Base-by-base conservation (phyloP, 2,113 vertebrate species). In the Podilymbus podiceps region DNA sequence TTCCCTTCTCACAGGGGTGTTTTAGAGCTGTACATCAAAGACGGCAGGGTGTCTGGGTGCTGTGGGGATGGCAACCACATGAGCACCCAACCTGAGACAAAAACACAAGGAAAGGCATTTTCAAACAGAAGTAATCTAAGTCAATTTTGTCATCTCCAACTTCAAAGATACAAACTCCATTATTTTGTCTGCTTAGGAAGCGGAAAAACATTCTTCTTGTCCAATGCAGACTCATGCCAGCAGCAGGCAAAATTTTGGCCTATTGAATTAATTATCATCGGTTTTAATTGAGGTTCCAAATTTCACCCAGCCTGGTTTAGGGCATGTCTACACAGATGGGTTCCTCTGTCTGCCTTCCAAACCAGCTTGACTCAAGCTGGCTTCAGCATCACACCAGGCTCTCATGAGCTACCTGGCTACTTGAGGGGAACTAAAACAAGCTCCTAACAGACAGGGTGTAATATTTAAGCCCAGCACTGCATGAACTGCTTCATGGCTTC, bases 271-370 rank as follows among this genome's bases (percentile, higher is more conserved):
- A 91, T 94, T 91, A 95, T 69, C 74, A 85, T 55, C 2, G 0
- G 50, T 91, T 93, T 96, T 91, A 94, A 96, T 80, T 85, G 93
- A 88, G 63, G 33, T 67, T 91, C 78, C 66, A 75, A 15, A 69
- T 88, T 94, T 96, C 67, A 93, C 75, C 79, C 82, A 94, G 77
- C 58, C 74, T 95, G 89, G 89, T 72, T 96, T 49, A 60, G 77
- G 94, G 93, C 95, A 96, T 94, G 96, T 96, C 96, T 96, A 52
- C 94, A 47, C 94, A 95, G 93, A 95, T 78, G 91, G 94, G 33
- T 62, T 97, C 30, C 35, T 88, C 81, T 96, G 87, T 95, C 89
- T 97, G 91, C 62, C 58, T 95, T 95, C 77, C 64, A 90, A 84
- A 53, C 47, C 80, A 74, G 64, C 52, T 68, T 55, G 80, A 47